These are phyloP conservation scores for Eurypyga helias DNA, from an alignment of 2,113 vertebrate species.

Conservation along the genomic window DNA sequence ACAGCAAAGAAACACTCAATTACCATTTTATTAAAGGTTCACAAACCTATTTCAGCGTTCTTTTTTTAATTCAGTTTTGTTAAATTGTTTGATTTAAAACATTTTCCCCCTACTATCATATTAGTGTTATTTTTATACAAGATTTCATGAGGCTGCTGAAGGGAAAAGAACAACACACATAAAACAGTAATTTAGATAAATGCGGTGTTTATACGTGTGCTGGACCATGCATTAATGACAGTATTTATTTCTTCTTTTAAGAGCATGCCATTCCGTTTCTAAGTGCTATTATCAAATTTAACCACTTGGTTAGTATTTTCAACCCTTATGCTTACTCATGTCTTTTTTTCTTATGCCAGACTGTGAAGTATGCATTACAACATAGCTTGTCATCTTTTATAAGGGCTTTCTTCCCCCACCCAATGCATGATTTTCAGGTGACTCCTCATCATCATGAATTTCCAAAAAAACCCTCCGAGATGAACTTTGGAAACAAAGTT, in stretches of 20 bases:
- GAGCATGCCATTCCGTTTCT: not conserved
- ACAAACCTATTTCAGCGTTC: not conserved
- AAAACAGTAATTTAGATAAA: not conserved
- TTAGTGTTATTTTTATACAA: not conserved
- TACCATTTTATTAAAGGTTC: not conserved
- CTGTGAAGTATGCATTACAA: not conserved
- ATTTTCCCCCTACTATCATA: not conserved
- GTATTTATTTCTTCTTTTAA: not conserved
- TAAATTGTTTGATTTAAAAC: not conserved
- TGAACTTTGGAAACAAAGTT: not conserved
- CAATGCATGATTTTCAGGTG: rapidly evolving
- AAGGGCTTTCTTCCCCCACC: not conserved
- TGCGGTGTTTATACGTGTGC: not conserved
- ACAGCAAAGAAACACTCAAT: not conserved
- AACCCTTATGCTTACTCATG: not conserved
- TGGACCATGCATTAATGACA: not conserved
- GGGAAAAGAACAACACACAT: not conserved
- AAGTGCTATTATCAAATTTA: not conserved
- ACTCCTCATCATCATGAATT: not conserved
- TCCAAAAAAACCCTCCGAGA: not conserved
- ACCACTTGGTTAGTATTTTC: not conserved
- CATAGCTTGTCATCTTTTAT: not conserved
- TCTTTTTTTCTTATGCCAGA: not conserved
- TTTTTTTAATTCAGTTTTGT: not conserved
- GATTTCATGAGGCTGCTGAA: not conserved